These are phyloP conservation scores for Python bivittatus DNA, from an alignment of 2,113 vertebrate genomes.

Conservation along the genomic window DNA sequence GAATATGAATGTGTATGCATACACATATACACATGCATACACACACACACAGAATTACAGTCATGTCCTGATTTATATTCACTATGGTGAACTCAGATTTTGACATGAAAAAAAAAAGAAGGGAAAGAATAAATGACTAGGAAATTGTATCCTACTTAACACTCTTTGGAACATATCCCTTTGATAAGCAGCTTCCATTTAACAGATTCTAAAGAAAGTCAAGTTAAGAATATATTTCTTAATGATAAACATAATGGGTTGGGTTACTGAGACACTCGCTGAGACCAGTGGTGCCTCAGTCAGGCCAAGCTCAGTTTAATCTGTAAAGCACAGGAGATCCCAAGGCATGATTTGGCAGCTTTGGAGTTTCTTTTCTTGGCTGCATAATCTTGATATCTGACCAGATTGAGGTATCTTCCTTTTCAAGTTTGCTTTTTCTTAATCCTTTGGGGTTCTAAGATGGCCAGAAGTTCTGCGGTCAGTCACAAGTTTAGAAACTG, in stretches of 20 bases:
- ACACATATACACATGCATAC: too few species aligned
- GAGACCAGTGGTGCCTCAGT: background rate
- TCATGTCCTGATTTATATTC: background rate
- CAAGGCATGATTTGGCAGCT: background rate
- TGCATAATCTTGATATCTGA: background rate
- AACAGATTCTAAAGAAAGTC: background rate
- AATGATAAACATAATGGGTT: background rate
- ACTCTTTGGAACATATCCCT: background rate
- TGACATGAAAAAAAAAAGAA: background rate
- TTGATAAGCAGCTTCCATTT: background rate
- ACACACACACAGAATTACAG: background rate
- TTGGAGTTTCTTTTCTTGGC: constrained; percentile 8
- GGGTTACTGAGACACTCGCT: background rate
- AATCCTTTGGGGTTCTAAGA: background rate
- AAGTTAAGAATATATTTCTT: background rate
- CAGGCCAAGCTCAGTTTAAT: background rate
- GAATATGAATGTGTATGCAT: background rate
- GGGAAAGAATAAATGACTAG: background rate
- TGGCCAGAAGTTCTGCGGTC: background rate
- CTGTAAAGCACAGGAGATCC: fast-evolving
- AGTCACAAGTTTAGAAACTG: background rate
- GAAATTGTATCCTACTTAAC: constrained; percentile 13
- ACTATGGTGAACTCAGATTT: background rate
- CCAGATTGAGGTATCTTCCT: background rate
- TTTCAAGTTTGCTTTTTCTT: background rate